phyloP scores from a whole-genome alignment of 1,140 invertebrate genomes.

The Pogonus chalceus region DNA sequence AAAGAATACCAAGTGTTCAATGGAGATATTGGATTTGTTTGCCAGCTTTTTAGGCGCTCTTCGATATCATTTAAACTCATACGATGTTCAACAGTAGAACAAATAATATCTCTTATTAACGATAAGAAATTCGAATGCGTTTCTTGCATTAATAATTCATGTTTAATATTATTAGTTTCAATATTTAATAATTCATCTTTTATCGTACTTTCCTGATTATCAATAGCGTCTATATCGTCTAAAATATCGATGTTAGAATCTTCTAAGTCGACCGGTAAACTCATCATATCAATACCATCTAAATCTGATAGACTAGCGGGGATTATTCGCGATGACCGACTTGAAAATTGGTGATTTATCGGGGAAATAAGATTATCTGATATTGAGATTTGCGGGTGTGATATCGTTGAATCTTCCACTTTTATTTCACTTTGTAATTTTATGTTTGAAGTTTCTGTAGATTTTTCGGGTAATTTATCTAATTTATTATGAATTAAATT shows the following conservation, averaged over 20 bases:
- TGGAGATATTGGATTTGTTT: slow-evolving; percentile 67
- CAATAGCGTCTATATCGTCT: slow-evolving; percentile 38
- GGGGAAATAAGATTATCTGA: neutral
- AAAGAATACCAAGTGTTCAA: slow-evolving; percentile 67
- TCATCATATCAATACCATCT: slow-evolving; percentile 54
- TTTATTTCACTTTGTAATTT: neutral
- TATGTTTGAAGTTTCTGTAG: neutral
- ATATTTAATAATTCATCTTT: too few relatives aligned
- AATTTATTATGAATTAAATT: neutral
- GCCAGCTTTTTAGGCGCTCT: slow-evolving; percentile 66
- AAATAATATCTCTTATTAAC: slow-evolving; percentile 68
- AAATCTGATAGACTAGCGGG: slow-evolving; percentile 42
- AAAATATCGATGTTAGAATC: slow-evolving; percentile 48
- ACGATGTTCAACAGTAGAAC: slow-evolving; percentile 69
- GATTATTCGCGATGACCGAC: slow-evolving; percentile 28
- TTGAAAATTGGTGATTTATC: slow-evolving; percentile 16
- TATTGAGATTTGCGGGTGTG: neutral
- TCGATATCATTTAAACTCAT: slow-evolving; percentile 65
- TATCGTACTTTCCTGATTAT: slow-evolving; percentile 34
- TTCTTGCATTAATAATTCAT: slow-evolving; percentile 55
- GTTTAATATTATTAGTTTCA: slow-evolving; percentile 22
- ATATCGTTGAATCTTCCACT: neutral
- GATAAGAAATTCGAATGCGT: slow-evolving; percentile 76
- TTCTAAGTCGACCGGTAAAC: slow-evolving; percentile 50
- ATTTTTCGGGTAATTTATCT: neutral